Evolutionary conservation across 2,113 vertebrate species (phyloP).

Genomic region (Shinisaurus crocodilurus): DNA sequence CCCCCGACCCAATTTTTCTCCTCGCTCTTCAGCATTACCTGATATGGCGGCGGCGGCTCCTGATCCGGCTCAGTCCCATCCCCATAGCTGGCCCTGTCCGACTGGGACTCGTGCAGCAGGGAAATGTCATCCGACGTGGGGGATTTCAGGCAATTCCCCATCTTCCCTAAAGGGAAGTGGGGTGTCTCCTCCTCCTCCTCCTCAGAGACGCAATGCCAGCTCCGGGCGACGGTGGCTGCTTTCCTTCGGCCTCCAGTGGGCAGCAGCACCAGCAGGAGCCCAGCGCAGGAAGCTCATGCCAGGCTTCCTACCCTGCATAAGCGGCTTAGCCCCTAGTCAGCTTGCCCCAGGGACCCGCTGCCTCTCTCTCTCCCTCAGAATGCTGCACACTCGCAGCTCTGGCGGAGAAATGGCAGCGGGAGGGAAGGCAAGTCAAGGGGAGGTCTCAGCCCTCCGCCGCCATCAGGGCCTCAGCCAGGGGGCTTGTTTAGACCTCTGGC

Average conservation of each 20-base stretch:
- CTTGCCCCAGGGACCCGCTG: conserved; percentile 11
- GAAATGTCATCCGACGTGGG: conserved; percentile 98
- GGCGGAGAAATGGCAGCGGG: not conserved
- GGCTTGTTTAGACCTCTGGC: conserved; percentile 2
- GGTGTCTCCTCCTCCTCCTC: conserved; percentile 40
- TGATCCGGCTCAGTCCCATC: conserved; percentile 91
- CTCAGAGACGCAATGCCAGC: conserved; percentile 28
- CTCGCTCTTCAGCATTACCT: conserved; percentile 78
- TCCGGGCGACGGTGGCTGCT: conserved; percentile 28
- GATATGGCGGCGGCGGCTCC: conserved; percentile 96
- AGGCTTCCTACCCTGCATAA: conserved; percentile 37
- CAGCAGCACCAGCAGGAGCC: conserved; percentile 44
- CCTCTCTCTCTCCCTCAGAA: not conserved
- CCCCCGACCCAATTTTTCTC: not conserved
- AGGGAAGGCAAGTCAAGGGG: too few species aligned
- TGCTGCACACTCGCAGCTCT: not conserved
- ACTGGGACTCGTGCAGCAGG: conserved; percentile 95
- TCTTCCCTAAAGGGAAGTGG: conserved; percentile 73
- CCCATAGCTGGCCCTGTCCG: conserved; percentile 93
- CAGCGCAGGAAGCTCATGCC: conserved; percentile 62
- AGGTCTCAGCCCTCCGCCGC: not conserved
- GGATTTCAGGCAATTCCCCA: conserved; percentile 97
- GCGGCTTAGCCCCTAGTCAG: conserved; percentile 40
- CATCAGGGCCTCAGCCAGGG: conserved; percentile 28
- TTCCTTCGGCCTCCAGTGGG: conserved; percentile 42